Conservation (phyloP, 2,888 invertebrate species). For the Ligdia adustata region DNA sequence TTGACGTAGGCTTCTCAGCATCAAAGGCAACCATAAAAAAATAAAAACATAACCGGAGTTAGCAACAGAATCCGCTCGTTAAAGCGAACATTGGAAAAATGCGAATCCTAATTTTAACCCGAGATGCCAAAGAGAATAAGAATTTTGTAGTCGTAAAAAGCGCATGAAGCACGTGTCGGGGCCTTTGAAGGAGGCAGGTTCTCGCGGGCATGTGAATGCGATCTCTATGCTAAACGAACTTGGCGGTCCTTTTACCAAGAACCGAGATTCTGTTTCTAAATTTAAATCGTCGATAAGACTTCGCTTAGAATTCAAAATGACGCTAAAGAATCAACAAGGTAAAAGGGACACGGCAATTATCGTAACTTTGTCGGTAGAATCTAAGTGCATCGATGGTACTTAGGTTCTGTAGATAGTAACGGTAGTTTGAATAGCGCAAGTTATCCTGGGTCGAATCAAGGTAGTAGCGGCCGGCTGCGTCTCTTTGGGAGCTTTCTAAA, state of each 20-base stretch:
- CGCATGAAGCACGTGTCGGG: slow-evolving; percentile 44
- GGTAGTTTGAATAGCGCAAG: too few species aligned
- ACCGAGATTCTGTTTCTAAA: slow-evolving; percentile 33
- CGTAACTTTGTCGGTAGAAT: slow-evolving; percentile 2
- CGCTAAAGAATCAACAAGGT: slow-evolving; percentile 10
- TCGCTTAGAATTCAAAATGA: slow-evolving; percentile 24
- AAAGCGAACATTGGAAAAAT: slow-evolving; percentile 45
- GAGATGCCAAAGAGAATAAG: slow-evolving; percentile 50
- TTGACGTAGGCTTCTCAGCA: slow-evolving; percentile 35
- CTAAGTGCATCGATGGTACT: too few species aligned
- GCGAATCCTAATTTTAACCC: slow-evolving; percentile 55
- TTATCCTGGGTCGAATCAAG: too few species aligned
- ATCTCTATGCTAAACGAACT: slow-evolving; percentile 36
- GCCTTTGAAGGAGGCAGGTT: slow-evolving; percentile 34
- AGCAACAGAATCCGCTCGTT: slow-evolving; percentile 53
- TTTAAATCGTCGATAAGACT: slow-evolving; percentile 26
- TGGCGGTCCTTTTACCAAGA: slow-evolving; percentile 31
- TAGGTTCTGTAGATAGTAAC: too few species aligned
- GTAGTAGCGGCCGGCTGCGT: too few species aligned
- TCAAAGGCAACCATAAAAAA: slow-evolving; percentile 41
- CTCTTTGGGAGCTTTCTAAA: too few species aligned
- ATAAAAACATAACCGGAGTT: slow-evolving; percentile 48
- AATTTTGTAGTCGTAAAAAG: slow-evolving; percentile 52
- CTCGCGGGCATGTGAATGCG: slow-evolving; percentile 32
- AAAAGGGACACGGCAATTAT: slow-evolving; percentile 24